Base-by-base conservation (phyloP, 1,140 invertebrate genomes). In the Procambarus virginalis region DNA sequence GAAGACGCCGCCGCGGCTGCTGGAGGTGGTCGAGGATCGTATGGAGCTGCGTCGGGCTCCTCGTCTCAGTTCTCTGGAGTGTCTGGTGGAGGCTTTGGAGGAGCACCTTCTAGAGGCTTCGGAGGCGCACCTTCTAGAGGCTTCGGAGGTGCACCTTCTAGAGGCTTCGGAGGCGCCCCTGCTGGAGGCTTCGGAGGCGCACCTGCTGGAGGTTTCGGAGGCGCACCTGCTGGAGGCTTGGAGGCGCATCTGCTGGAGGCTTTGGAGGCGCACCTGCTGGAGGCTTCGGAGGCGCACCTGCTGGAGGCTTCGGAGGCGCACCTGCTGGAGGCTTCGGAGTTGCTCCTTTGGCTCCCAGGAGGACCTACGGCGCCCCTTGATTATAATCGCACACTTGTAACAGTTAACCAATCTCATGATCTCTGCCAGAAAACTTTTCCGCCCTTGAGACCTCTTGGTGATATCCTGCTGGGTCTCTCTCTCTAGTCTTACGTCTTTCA, bases 361-460 rank as follows among this genome's bases (percentile, higher is more conserved):
- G 84, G 84, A 64, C 75, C 70, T 86, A 85, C 17, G 75, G 84
- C 75, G 22, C 73, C 75, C 84, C 84, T 2, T 86, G 58, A 86
- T 34, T 34, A 22, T 17, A 68, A 10, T n/a, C n/a, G 10, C 48
- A 2, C 81, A 83, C 20, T 2, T 14, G 12, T 9, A 55, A 8
- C 51, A 55, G 8, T 12, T 55, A 12, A 55, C 8, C 8, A 0
- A 55, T 12, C 8, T 55, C 51, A 55, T 34, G 12, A 55, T 9
- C 12, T 55, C 51, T 9, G 2, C 34, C 34, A 34, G 34, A 34
- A 34, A 34, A 34, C 34, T 34, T 34, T 34, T 34, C 34, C 34
- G 34, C 34, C 34, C 34, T 34, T 34, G 34, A 34, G 34, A 34
- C 34, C 34, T 34, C 34, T 55, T 55, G 51, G 8, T 55, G 51